Base-by-base conservation (phyloP, 2,797 vertebrate species). In the Cirrhinus molitorella region DNA sequence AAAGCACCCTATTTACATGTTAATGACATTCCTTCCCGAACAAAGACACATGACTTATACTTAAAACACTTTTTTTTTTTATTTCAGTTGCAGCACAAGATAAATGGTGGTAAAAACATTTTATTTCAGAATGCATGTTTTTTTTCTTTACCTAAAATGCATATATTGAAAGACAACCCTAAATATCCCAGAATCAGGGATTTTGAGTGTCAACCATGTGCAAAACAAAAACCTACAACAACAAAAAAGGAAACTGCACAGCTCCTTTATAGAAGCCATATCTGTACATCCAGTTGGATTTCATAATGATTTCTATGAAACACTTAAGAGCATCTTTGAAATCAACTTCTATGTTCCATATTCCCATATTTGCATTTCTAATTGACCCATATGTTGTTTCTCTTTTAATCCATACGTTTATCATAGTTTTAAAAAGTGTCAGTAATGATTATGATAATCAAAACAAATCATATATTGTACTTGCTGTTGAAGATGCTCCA, bases 221-320 rank as follows among this genome's bases (percentile, higher is more conserved):
- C 2, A 45, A 82, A 65, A 74, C 21, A 53, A 83, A 82, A 83
- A 59, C 51, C 51, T 70, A 71, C 59, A 77, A 55, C 47, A 83
- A 17, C 55, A 49, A 47, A n/a, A 49, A 57, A 47, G 25, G 9
- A 47, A 79, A 10, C n/a, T 31, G 65, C 25, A 85, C 75, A 79
- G 88, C 85, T 87, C 85, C 87, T 77, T 86, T 13, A 85, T 80
- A 89, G 85, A 88, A 89, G 85, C 85, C 79, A 87, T 71, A 82
- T 65, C 73, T 83, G 57, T 74, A 88, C 57, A 47, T 47, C 71
- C 57, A 73, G 81, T 78, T 85, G 76, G 59, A 67, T 78, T 28
- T 65, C 34, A 66, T 28, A 17, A 3, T 0, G 14, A 17, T 77
- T 55, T 66, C 37, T 70, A 43, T 63, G 45, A 79, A 66, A 79